Evolutionary conservation across 2,888 invertebrate species (phyloP), one percentile per base, ranked within the genome.

Genomic region (Dinocampus coccinellae): DNA sequence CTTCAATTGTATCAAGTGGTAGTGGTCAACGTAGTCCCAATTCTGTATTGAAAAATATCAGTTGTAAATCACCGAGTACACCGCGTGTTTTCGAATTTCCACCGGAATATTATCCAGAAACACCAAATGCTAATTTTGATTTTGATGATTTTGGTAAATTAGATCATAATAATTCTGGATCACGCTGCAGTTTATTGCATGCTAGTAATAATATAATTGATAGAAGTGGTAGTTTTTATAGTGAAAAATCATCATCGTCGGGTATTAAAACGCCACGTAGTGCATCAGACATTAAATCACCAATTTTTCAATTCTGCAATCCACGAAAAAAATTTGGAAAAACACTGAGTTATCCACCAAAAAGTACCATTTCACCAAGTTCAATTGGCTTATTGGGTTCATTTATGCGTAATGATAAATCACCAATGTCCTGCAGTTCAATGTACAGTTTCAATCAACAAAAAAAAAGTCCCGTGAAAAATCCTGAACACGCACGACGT

Each of bases 1-100:
- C 47, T 11, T 87, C 90, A 52, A 47, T 47, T 16, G 6, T 47
- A 16, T 84, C 89, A 10, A 90, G 90, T 70, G 89, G 90, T 70
- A 89, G 90, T 81, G 90, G 89, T 0, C 90, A 90, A 16, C 89
- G 90, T 9, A 91, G 91, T 79, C 82, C 84, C 6, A 90, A 89
- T 6, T 90, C 90, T 22, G 89, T 90, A 74, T 89, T 90, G 0
- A 89, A 90, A 68, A 89, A 89, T 81, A 52, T 69, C 3, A 89
- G 89, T 73, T 89, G 89, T 78, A 88, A 90, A 73, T 90, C 90
- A 11, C 90, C 90, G 20, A 84, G 90, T 57, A 91, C 91, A 73
- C 92, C 92, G 0, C 76, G 82, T 1, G 83, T 85, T 13, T 86
- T 86, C 71, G 84, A 85, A 70, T 85, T 86, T 34, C 85, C 85